Conservation (phyloP, 1,140 invertebrate genomes). For the Antheraea mylitta region DNA sequence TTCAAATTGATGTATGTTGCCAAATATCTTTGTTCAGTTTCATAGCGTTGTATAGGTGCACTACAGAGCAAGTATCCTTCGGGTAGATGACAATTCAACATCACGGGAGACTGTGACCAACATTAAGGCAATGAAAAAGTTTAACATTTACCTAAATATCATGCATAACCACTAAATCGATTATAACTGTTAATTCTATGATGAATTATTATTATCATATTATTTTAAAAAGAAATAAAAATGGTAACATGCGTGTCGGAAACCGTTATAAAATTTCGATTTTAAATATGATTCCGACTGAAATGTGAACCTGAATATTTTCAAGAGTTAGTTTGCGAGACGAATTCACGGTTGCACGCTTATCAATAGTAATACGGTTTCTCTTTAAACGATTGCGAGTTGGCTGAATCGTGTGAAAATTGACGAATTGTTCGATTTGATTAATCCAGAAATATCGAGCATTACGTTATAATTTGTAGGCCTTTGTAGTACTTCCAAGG, state of each 20-base stretch:
- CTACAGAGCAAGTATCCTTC: no score
- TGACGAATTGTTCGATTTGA: neutral
- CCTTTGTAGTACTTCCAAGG: neutral
- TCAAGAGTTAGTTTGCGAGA: neutral
- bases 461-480: neutral
- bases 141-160: no score
- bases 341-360: neutral
- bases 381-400: conserved; percentile 4
- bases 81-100: no score
- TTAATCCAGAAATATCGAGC: neutral
- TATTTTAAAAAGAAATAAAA: no score
- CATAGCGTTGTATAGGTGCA: no score
- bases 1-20: no score
- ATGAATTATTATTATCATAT: no score
- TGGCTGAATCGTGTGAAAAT: neutral
- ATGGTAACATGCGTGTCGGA: neutral
- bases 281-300: neutral
- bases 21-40: no score
- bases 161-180: no score
- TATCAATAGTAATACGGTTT: conserved; percentile 4
- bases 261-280: neutral
- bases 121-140: no score
- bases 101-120: no score
- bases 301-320: neutral
- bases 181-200: no score